These are phyloP conservation scores for Propithecus coquereli DNA, from an alignment of 2,113 vertebrate genomes.

Conservation along the genomic window DNA sequence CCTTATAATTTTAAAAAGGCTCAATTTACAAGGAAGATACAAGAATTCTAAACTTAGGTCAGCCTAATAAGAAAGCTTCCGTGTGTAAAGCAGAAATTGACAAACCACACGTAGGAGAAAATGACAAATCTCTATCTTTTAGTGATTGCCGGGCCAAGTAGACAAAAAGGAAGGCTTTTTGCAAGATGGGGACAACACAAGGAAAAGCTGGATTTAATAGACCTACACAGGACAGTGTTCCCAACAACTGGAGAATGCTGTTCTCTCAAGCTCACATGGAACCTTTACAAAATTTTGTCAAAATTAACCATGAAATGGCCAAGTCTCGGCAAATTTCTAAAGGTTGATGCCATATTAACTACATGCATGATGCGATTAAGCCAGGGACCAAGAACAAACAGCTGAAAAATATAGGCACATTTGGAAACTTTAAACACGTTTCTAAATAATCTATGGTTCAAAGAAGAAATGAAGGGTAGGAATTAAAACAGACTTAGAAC, in stretches of 20 bases:
- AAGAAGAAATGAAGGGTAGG: neutral
- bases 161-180: neutral
- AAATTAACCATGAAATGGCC: too few species aligned
- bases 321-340: accelerated
- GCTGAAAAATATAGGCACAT: neutral
- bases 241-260: accelerated
- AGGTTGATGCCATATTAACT: accelerated
- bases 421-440: neutral
- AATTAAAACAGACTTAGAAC: neutral
- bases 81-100: neutral
- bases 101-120: neutral
- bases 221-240: neutral
- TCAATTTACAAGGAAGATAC: too few species aligned
- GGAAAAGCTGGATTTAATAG: too few species aligned
- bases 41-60: accelerated
- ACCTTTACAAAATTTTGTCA: neutral
- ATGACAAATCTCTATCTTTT: neutral
- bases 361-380: accelerated
- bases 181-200: neutral
- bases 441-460: neutral
- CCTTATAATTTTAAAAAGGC: neutral
- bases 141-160: neutral
- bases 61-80: neutral
- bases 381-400: too few species aligned
- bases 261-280: neutral